phyloP scores from a whole-genome alignment of 1,140 invertebrate genomes.

The Arctopsyche grandis region DNA sequence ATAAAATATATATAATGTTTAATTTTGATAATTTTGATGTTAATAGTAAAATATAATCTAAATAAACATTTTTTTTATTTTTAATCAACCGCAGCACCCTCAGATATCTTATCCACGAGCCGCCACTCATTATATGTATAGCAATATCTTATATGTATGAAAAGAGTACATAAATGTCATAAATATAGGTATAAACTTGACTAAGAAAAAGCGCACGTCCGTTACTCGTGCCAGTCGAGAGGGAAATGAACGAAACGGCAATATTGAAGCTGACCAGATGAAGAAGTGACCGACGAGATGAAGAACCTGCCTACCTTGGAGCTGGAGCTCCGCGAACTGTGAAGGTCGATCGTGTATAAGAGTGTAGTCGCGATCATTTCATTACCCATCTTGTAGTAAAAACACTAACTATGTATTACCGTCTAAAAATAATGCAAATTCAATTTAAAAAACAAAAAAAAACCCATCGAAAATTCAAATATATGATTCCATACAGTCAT shows the following conservation, averaged over 20 bases:
- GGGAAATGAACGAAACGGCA: conserved; percentile 2
- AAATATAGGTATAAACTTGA: no score
- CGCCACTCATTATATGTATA: no score
- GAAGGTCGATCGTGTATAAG: conserved; percentile 24
- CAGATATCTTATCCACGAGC: no score
- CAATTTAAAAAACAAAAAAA: neutral
- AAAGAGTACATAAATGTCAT: no score
- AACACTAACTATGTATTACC: neutral
- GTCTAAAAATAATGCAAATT: neutral
- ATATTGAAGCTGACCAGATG: neutral
- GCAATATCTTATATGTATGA: no score
- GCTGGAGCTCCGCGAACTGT: conserved; percentile 24
- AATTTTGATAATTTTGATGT: no score
- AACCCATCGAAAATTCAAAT: neutral
- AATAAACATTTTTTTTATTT: no score
- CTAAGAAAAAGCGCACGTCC: no score
- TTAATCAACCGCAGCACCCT: no score
- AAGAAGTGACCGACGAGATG: neutral
- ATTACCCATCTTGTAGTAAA: neutral
- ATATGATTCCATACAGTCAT: neutral
- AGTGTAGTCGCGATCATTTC: conserved; percentile 12
- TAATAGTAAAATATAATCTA: no score
- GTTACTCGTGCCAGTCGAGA: neutral
- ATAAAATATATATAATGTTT: no score
- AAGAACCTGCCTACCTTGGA: conserved; percentile 41